These are phyloP conservation scores for Piscicola geometra DNA, from an alignment of 2,888 invertebrate species.

Conservation along the genomic window DNA sequence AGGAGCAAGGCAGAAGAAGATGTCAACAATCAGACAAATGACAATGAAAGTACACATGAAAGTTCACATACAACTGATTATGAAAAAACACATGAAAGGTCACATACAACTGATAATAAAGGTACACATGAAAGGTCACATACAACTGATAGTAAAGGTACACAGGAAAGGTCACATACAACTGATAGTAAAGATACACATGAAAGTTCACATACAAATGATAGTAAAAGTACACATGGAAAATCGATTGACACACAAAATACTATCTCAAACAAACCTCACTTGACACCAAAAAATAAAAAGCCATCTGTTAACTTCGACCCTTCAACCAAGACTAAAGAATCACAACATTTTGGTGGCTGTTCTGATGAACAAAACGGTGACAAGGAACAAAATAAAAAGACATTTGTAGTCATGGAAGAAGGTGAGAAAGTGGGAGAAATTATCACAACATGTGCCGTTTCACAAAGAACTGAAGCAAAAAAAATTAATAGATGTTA, in stretches of 20 bases:
- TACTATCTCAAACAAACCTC: not conserved
- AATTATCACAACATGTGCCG: slow-evolving; percentile 54
- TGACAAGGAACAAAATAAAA: no score
- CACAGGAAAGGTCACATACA: not conserved
- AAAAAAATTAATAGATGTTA: slow-evolving; percentile 54
- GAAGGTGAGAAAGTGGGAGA: slow-evolving; percentile 45
- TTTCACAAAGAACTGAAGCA: slow-evolving; percentile 55
- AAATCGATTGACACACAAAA: not conserved
- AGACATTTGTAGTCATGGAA: not conserved
- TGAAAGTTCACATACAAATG: not conserved
- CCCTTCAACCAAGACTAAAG: not conserved
- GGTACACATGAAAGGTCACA: not conserved
- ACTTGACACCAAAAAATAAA: not conserved
- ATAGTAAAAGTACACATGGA: no score
- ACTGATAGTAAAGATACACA: not conserved
- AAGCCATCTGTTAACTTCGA: slow-evolving; percentile 6
- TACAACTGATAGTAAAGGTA: not conserved
- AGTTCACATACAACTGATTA: not conserved
- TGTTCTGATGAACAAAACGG: not conserved
- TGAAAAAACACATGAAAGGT: not conserved
- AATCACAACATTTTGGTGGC: not conserved
- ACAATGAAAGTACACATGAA: no score
- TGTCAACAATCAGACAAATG: no score
- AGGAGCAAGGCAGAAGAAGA: no score
- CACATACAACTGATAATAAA: not conserved